A percentile compares a stretch with the other conserved stretches of the same genome.
phyloP scores from a whole-genome alignment of 2,888 invertebrate genomes.

The Drosophila subsilvestris region DNA sequence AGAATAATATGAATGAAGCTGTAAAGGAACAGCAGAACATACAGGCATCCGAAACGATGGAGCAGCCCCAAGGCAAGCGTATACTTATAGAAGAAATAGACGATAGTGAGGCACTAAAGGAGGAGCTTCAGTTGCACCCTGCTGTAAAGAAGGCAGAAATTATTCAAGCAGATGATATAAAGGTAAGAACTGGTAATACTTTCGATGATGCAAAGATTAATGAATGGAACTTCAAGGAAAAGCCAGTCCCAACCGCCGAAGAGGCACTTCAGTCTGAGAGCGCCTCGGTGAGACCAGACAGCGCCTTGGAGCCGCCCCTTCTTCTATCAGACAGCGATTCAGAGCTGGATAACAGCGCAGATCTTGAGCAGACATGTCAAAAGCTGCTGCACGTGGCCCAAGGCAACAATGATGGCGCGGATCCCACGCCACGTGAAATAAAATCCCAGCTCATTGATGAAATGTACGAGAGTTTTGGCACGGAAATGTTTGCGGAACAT shows the following conservation, averaged over 20 bases:
- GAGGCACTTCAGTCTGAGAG: not conserved
- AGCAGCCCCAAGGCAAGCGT: constrained; percentile 7
- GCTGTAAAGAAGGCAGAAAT: not conserved
- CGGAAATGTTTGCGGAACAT: constrained; percentile 21
- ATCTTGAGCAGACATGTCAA: constrained; percentile 30
- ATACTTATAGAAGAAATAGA: constrained; percentile 46
- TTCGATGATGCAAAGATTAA: not conserved
- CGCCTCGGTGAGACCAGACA: too few species aligned
- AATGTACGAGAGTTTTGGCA: constrained; percentile 51
- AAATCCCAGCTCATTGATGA: constrained; percentile 31
- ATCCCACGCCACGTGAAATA: constrained; percentile 35
- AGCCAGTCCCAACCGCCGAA: not conserved
- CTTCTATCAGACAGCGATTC: constrained; percentile 31
- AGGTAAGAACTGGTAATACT: not conserved
- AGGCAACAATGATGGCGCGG: not conserved
- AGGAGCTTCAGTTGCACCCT: not conserved
- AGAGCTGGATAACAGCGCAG: constrained; percentile 25
- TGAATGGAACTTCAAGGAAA: not conserved
- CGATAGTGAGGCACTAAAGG: too few species aligned
- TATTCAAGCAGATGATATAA: not conserved
- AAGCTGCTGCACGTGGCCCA: constrained; percentile 27
- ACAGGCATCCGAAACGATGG: not conserved
- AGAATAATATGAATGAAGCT: not conserved
- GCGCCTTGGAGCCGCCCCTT: too few species aligned
- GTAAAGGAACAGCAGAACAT: not conserved